phyloP scores from a whole-genome alignment of 2,113 vertebrate species.

The Callipepla californica region DNA sequence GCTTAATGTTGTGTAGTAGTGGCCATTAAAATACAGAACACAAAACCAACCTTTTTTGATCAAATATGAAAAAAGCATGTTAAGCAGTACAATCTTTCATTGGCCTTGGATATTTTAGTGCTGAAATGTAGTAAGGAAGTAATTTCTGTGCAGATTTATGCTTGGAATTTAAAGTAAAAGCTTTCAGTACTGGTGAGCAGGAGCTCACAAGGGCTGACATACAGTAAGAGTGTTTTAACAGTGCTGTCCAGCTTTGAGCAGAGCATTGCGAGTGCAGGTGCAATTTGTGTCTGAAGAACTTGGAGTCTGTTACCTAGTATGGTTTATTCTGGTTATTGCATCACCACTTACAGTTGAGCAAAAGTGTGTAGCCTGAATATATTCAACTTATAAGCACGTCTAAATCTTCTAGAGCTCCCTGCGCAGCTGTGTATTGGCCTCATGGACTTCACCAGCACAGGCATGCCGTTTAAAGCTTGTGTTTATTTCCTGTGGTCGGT shows the following conservation, averaged over 20 bases:
- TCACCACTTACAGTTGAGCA: neutral
- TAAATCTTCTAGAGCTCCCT: neutral
- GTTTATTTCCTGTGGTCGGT: neutral
- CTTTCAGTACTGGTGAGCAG: neutral
- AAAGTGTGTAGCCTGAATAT: neutral
- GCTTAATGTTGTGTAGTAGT: neutral
- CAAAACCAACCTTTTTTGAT: neutral
- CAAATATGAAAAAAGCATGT: neutral
- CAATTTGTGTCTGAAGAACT: neutral
- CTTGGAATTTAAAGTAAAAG: neutral
- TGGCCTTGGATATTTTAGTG: neutral
- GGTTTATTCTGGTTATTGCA: neutral
- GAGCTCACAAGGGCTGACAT: fast-evolving
- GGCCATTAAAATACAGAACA: neutral
- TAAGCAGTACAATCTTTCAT: neutral
- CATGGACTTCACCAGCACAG: neutral
- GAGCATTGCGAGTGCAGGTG: neutral
- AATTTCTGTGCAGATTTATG: neutral
- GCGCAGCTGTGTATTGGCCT: neutral
- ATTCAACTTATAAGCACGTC: neutral
- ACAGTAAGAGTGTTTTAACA: neutral
- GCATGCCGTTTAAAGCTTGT: neutral
- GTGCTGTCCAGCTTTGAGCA: neutral
- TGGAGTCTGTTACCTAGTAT: neutral
- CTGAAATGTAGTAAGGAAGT: neutral